phyloP scores from a whole-genome alignment of 2,888 invertebrate species.

The Tethea ocularis region DNA sequence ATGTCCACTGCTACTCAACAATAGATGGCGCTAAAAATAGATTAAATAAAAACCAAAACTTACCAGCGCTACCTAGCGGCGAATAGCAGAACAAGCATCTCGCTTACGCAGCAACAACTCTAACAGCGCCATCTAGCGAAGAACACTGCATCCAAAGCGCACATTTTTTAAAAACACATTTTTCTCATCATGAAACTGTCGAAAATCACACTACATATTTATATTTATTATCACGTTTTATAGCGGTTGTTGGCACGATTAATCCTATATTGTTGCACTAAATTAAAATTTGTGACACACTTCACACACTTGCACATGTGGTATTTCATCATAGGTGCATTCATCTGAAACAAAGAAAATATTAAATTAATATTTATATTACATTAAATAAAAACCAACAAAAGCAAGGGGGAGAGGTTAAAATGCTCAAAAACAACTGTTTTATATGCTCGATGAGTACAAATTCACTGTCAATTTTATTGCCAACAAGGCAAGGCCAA shows the following conservation, averaged over 20 bases:
- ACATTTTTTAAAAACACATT: constrained; percentile 56
- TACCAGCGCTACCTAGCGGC: constrained; percentile 70
- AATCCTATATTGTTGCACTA: constrained; percentile 53
- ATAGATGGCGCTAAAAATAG: constrained; percentile 47
- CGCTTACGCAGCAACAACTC: constrained; percentile 61
- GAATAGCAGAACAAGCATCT: constrained; percentile 54
- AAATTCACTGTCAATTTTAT: background rate
- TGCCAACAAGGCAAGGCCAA: background rate
- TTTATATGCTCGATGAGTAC: background rate
- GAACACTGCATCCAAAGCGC: constrained; percentile 80
- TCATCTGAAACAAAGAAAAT: constrained; percentile 67
- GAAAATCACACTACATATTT: constrained; percentile 34
- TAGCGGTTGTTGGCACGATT: constrained; percentile 48
- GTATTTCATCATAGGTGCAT: constrained; percentile 61
- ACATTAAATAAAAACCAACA: background rate
- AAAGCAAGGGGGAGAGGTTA: background rate
- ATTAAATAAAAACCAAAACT: constrained; percentile 31
- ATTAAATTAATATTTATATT: constrained; percentile 14
- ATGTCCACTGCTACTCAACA: constrained; percentile 40
- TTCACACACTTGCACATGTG: constrained; percentile 67
- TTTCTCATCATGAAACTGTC: constrained; percentile 33
- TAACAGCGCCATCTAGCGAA: constrained; percentile 70
- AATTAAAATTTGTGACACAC: constrained; percentile 53
- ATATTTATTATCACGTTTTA: constrained; percentile 52
- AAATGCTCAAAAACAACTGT: background rate